A percentile compares a stretch with the other conserved stretches of the same genome.
phyloP scores from a whole-genome alignment of 2,113 vertebrate species.

The Notothenia rossii region DNA sequence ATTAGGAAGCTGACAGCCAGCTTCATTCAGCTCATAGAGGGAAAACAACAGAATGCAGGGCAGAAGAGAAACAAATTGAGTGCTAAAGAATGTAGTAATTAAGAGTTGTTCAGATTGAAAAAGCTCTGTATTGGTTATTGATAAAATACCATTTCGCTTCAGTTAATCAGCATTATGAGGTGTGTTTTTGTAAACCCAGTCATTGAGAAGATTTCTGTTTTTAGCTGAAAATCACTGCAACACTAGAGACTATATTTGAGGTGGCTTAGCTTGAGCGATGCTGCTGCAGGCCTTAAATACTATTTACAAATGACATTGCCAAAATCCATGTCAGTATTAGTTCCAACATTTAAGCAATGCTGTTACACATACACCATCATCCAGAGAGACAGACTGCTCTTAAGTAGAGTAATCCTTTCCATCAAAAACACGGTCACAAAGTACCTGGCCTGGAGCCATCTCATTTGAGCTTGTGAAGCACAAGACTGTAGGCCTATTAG shows the following conservation, averaged over 20 bases:
- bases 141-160: not conserved
- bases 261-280: conserved; percentile 27
- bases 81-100: not conserved
- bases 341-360: conserved; percentile 38
- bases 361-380: conserved; percentile 35
- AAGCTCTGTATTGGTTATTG: not conserved
- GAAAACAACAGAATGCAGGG: conserved; percentile 12
- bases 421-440: conserved; percentile 56
- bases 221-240: conserved; percentile 7
- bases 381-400: conserved; percentile 35
- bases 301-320: conserved; percentile 28
- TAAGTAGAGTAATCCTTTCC: conserved; percentile 70
- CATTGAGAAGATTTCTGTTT: not conserved
- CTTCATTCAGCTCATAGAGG: conserved; percentile 8
- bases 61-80: not conserved
- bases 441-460: conserved; percentile 69
- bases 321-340: conserved; percentile 27
- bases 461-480: conserved; percentile 63
- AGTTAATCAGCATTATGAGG: not conserved
- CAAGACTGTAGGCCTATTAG: conserved; percentile 32
- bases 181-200: not conserved
- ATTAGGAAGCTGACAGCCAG: conserved; percentile 33
- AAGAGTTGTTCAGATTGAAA: not conserved
- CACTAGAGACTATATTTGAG: conserved; percentile 4
- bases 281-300: conserved; percentile 31